phyloP scores from a whole-genome alignment of 2,888 invertebrate genomes.

The Dynastes maya region DNA sequence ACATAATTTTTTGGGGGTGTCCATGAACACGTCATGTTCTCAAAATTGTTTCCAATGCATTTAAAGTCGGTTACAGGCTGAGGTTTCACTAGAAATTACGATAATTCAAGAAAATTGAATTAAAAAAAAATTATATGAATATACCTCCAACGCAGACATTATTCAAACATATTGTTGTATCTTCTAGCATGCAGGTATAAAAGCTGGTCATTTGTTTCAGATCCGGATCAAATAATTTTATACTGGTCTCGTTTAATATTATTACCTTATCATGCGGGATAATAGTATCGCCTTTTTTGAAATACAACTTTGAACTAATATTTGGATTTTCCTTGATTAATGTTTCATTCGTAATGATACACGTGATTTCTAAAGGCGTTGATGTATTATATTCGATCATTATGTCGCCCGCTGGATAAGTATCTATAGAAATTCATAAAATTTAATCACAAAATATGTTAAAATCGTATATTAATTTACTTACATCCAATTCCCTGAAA shows the following conservation, averaged over 20 bases:
- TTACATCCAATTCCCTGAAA: slow-evolving; percentile 52
- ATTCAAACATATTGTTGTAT: slow-evolving; percentile 73
- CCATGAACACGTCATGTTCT: slow-evolving; percentile 84
- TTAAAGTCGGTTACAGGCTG: slow-evolving; percentile 78
- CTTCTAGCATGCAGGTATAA: slow-evolving; percentile 74
- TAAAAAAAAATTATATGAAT: not conserved
- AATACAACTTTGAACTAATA: slow-evolving; percentile 70
- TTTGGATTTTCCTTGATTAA: slow-evolving; percentile 72
- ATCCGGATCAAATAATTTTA: slow-evolving; percentile 73
- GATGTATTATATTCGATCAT: slow-evolving; percentile 73
- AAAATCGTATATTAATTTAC: slow-evolving; percentile 17
- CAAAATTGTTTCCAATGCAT: slow-evolving; percentile 83
- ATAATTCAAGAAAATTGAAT: not conserved
- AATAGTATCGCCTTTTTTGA: slow-evolving; percentile 67
- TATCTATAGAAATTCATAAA: slow-evolving; percentile 60
- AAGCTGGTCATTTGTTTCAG: slow-evolving; percentile 73
- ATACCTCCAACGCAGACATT: slow-evolving; percentile 71
- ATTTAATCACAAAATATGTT: not conserved
- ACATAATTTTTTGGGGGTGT: slow-evolving; percentile 75
- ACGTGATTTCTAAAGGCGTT: slow-evolving; percentile 76
- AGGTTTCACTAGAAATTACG: slow-evolving; percentile 73
- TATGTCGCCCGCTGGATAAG: slow-evolving; percentile 66
- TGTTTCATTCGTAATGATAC: slow-evolving; percentile 74
- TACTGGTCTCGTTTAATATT: slow-evolving; percentile 77
- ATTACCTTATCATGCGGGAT: slow-evolving; percentile 68